Base-by-base conservation (phyloP, 2,888 invertebrate genomes). In the Drosophila atripex region DNA sequence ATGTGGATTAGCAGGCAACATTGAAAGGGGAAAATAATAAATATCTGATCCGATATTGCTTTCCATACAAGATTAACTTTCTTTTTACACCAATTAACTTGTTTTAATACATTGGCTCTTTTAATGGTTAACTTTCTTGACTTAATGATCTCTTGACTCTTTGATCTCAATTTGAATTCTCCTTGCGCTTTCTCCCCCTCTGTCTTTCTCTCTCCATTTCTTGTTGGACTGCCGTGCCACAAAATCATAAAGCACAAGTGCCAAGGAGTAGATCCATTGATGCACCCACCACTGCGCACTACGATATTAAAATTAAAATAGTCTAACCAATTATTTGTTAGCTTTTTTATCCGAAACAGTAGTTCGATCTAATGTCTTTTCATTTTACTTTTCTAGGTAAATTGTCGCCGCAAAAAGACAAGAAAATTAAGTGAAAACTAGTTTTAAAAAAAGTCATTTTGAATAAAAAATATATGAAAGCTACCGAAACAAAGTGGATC, bases 271-370 rank as follows among this genome's bases (percentile, higher is more conserved):
- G 80, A 77, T 86, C 88, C 78, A 89, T 89, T 76, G 86, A 90
- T 78, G 89, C 88, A 77, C 89, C 90, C 76, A 89, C 79, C 78
- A 88, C 82, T 50, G 54, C 90, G 79, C 90, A 90, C 72, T 91
- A 91, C 80, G 91, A 91, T 78, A 90, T 91, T 76, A 91, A 91
- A 90, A 91, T 91, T 71, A 91, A 91, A 89, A 91, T 91, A 75
- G 91, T 91, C 70, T 91, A 91, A 82, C 65, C 60, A 58, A 32
- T 54, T 63, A 57, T 5, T 54, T 53, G 43, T 49, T 21, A 21
- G 47, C 59, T 66, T 38, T 46, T 65, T 18, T 54, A 61, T 59
- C 23, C 38, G 60, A 25, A 14, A 47, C 30, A 16, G 18, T 18
- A 18, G 18, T 59, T 59, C 23, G 38, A 64, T 30, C 52, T 64